Percentiles rank a stretch among this genome's conserved stretches.
phyloP scores from a whole-genome alignment of 2,113 vertebrate genomes.

The Ptilorrhoa leucosticta region DNA sequence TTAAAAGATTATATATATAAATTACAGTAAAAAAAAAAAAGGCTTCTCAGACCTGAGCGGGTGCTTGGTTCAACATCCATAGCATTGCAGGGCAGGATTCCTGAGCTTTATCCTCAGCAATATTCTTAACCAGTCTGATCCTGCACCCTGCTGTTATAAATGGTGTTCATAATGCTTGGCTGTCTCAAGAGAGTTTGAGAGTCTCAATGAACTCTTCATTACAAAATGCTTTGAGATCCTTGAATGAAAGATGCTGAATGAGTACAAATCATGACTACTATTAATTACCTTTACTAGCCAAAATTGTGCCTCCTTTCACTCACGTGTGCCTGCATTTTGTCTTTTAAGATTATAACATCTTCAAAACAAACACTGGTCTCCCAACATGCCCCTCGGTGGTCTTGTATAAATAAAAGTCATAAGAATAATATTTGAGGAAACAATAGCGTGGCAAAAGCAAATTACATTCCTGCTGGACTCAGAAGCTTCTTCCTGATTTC shows the following conservation, averaged over 20 bases:
- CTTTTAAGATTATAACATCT: not conserved
- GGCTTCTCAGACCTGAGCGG: not conserved
- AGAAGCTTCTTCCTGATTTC: not conserved
- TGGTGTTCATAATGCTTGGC: slow-evolving; percentile 4
- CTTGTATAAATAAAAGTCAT: not conserved
- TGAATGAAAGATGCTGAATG: slow-evolving; percentile 60
- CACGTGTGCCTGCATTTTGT: not conserved
- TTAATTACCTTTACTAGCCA: slow-evolving; percentile 52
- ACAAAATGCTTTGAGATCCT: slow-evolving; percentile 48
- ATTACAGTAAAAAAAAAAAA: not conserved
- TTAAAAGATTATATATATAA: slow-evolving; percentile 25
- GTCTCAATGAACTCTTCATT: slow-evolving; percentile 45
- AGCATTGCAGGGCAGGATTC: not conserved
- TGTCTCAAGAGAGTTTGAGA: slow-evolving; percentile 41
- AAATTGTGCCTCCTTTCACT: not conserved
- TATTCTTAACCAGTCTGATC: slow-evolving; percentile 33
- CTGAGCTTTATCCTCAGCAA: not conserved
- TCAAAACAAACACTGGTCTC: not conserved
- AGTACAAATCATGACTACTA: slow-evolving; percentile 47
- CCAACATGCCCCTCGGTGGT: not conserved
- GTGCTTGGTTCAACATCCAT: not conserved
- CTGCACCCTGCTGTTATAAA: slow-evolving; percentile 51
- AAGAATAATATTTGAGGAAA: not conserved
- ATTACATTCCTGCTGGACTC: not conserved
- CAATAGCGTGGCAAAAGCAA: slow-evolving; percentile 5